Conservation (phyloP, 1,140 invertebrate genomes). For the Drosophila tristis region DNA sequence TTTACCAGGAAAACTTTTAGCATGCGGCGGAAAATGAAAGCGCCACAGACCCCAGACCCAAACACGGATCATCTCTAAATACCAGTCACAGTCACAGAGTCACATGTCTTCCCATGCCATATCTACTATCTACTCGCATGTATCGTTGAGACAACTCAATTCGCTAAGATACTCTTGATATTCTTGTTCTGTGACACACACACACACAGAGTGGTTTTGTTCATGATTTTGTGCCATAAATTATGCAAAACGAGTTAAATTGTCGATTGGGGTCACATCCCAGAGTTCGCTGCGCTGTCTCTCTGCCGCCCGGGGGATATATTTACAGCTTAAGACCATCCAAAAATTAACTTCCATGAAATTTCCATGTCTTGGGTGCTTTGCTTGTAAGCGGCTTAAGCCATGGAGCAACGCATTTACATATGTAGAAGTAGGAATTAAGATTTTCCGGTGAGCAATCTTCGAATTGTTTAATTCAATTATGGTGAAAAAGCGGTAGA, state of each 20-base stretch:
- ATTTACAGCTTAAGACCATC: conserved; percentile 38
- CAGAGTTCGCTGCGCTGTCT: conserved; percentile 9
- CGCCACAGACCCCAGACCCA: conserved; percentile 42
- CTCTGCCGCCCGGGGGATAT: conserved; percentile 17
- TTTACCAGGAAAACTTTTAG: conserved; percentile 68
- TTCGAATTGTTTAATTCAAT: too few species aligned
- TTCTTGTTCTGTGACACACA: conserved; percentile 47
- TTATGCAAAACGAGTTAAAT: conserved; percentile 72
- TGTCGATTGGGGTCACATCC: conserved; percentile 60
- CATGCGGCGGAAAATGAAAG: conserved; percentile 71
- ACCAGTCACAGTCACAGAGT: too few species aligned
- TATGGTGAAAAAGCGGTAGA: too few species aligned
- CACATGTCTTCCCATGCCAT: too few species aligned
- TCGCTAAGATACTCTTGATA: conserved; percentile 38
- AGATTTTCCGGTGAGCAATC: neutral
- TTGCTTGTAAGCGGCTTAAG: conserved; percentile 9
- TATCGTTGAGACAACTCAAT: conserved; percentile 27
- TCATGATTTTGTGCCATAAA: conserved; percentile 36
- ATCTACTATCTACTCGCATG: too few species aligned
- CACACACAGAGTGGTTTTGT: conserved; percentile 24
- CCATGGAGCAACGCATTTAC: too few species aligned
- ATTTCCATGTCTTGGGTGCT: neutral
- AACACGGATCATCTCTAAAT: conserved; percentile 23
- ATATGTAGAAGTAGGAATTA: neutral
- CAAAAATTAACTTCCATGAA: conserved; percentile 26